Evolutionary conservation across 2,797 vertebrate species (phyloP), one percentile per base, ranked within the genome.

Genomic region (Acipenser ruthenus): DNA sequence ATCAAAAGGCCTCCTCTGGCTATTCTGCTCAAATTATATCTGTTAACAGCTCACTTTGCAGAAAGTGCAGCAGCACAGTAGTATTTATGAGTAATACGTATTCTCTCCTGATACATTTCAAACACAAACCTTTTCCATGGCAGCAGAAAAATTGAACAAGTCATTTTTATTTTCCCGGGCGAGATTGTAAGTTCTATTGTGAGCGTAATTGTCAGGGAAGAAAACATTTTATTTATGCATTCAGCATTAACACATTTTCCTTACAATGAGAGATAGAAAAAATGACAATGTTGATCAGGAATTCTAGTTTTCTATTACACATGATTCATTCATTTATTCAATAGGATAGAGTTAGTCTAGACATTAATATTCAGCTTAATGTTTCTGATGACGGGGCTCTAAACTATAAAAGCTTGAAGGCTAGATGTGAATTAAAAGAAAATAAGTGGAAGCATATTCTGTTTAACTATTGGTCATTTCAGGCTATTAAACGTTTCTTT

Each of bases 41-140:
- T 88, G 93, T 93, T 98, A 96, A 97, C 94, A 94, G 93, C 95
- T 95, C 94, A 94, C 94, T 96, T 95, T 97, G 93, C 94, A 93
- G 89, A 89, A 91, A 90, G 91, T 91, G 92, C 93, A 93, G 90
- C 93, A 91, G 90, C 90, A 79, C 84, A 90, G 92, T 93, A 37
- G 23, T 37, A 88, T 94, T 96, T 96, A 94, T 91, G 91, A 92
- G 91, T 92, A 95, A 94, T 95, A 94, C 95, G 93, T 91, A 94
- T 93, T 91, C 93, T 93, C 89, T 89, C 91, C 87, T 89, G 87
- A 91, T 93, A 91, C 87, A 90, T 93, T 94, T 94, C 92, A 92
- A 91, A 93, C 90, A 90, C 91, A 92, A 94, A 94, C 90, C 90
- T 91, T 87, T 90, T 92, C 84, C 86, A 89, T 90, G 88, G 89